Base-by-base conservation (phyloP, 2,113 vertebrate species). In the Halichoeres trimaculatus region DNA sequence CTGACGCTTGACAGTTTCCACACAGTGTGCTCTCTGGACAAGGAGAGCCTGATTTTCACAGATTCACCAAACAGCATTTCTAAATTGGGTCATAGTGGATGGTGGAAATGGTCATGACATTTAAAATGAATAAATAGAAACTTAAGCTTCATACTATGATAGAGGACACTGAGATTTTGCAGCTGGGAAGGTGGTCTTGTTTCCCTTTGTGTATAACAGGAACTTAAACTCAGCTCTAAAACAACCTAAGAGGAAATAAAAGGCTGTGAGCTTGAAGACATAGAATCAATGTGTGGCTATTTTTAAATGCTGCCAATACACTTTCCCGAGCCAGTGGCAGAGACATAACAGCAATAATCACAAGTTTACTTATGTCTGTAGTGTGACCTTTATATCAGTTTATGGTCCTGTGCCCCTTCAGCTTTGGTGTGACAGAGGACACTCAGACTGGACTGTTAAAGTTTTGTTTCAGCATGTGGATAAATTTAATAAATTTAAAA, bases 1-100 rank as follows among this genome's bases (percentile, higher is more conserved):
- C 58, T 87, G 84, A 89, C 67, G 83, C 81, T 72, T 79, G 80
- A 88, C 79, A 78, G 72, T 83, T 87, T 90, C 47, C 77, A 78
- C 43, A 54, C 70, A 62, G 26, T 8, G 8, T 54, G 64, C 34
- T 70, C 54, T 80, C 56, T 70, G 20, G 66, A 76, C 55, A 74
- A 66, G 76, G 34, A 14, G 36, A 13, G 64, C 57, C n/a, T 47
- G 35, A 43, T 55, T 70, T 40, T 57, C n/a, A 17, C 14, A 69
- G 23, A 55, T n/a, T 40, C 43, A 56, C 36, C 20, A 20, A 58
- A 40, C 58, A 17, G n/a, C 23, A 34, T 17, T 55, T 66, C 23
- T 71, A 17, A 45, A 20, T 10, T 0, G 23, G 38, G 41, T 61
- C 64, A 19, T 51, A 20, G 22, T 70, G 60, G 45, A 58, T 50